Conservation (phyloP, 2,888 invertebrate species). For the Mycalesis mineus region DNA sequence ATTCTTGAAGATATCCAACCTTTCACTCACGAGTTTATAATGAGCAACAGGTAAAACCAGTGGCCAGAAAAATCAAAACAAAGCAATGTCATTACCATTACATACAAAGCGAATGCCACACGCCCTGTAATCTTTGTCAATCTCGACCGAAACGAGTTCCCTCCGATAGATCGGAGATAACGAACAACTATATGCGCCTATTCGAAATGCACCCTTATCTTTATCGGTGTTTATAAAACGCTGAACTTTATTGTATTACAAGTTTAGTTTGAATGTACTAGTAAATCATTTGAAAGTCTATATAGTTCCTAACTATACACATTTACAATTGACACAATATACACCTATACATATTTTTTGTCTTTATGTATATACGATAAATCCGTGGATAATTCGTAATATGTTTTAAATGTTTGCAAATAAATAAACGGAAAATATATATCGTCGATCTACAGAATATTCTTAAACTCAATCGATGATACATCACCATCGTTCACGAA, state of each 20-base stretch:
- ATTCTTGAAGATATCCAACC: neutral
- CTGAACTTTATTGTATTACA: constrained; percentile 7
- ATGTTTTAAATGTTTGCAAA: too few species aligned
- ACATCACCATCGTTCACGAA: too few species aligned
- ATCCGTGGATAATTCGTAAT: too few species aligned
- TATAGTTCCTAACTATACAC: too few species aligned
- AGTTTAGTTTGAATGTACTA: neutral
- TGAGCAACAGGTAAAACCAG: constrained; percentile 3
- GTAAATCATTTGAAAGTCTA: too few species aligned
- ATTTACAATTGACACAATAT: too few species aligned
- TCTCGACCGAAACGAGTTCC: constrained; percentile 9
- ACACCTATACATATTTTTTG: too few species aligned
- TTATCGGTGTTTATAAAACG: constrained; percentile 2
- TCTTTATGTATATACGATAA: too few species aligned
- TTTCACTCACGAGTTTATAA: neutral
- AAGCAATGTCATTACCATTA: constrained; percentile 11
- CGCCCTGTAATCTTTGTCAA: constrained; percentile 14
- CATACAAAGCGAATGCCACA: constrained; percentile 10
- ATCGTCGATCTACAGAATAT: too few species aligned
- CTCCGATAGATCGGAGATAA: constrained; percentile 8
- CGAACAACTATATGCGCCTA: constrained; percentile 1
- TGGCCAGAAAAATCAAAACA: constrained; percentile 12
- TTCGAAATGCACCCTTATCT: constrained; percentile 6
- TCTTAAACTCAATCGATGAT: too few species aligned
- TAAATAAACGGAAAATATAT: too few species aligned